phyloP scores from a whole-genome alignment of 2,113 vertebrate species.

The Malurus elegans region DNA sequence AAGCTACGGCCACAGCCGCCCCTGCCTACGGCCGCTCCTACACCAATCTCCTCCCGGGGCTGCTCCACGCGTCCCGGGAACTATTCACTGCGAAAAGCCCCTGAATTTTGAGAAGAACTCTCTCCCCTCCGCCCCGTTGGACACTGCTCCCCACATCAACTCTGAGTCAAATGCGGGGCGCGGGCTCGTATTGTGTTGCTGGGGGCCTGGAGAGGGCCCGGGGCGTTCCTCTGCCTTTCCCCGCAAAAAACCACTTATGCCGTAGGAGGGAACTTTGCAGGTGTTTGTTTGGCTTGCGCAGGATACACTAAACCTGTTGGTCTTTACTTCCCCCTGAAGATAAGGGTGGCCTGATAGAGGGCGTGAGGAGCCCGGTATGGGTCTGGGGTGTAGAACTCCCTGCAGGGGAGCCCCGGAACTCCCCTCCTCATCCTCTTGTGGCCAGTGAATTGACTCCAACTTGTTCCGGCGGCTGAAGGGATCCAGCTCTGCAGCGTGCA shows the following conservation, averaged over 20 bases:
- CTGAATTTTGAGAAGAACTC: background rate
- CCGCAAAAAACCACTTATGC: no score
- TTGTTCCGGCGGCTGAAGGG: background rate
- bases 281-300: background rate
- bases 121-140: rapidly evolving
- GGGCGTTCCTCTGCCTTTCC: background rate
- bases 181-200: background rate
- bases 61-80: background rate
- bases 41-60: background rate
- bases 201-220: rapidly evolving
- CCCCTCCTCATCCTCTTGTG: background rate
- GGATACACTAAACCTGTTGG: background rate
- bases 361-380: rapidly evolving
- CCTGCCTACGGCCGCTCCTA: background rate
- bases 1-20: background rate
- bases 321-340: background rate
- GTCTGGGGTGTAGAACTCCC: background rate
- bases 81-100: background rate
- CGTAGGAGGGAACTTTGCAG: rapidly evolving
- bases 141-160: background rate
- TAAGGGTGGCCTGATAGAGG: background rate
- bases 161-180: rapidly evolving
- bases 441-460: background rate
- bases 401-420: rapidly evolving
- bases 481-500: background rate